Conservation (phyloP, 2,797 vertebrate genomes). For the Halcyon leucocephala region DNA sequence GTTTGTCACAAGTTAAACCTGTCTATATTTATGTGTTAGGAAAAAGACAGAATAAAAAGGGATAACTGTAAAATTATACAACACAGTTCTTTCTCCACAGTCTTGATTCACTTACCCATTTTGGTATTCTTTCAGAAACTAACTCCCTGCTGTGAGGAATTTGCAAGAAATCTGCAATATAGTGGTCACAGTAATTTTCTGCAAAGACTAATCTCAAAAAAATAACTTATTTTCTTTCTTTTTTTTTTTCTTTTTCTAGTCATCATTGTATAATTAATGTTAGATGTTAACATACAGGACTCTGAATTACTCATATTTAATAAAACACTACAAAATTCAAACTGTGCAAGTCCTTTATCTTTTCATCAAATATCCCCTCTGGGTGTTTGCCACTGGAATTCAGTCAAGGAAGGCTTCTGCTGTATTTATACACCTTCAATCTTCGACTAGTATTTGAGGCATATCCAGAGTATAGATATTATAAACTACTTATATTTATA, state of each 20-base stretch:
- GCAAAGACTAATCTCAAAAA: background rate
- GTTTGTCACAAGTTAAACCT: background rate
- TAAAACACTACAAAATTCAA: background rate
- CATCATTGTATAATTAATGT: background rate
- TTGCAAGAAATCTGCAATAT: background rate
- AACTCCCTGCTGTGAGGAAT: background rate
- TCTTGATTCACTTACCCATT: background rate
- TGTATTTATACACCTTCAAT: background rate
- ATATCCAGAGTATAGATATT: background rate
- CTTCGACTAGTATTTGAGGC: background rate
- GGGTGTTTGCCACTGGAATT: background rate
- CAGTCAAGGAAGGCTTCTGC: background rate
- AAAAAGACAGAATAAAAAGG: background rate
- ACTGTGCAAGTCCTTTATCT: background rate
- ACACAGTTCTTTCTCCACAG: background rate
- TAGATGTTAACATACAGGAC: background rate
- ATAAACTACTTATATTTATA: background rate
- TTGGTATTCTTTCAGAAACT: background rate
- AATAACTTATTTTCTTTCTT: background rate
- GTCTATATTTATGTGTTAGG: background rate
- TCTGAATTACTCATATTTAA: background rate
- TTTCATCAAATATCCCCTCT: background rate
- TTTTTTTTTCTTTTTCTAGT: background rate
- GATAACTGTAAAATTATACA: background rate
- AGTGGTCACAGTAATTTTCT: background rate